A percentile compares a stretch with the other conserved stretches of the same genome.
Conservation (phyloP, 2,113 vertebrate species). For the Hydropotes inermis region DNA sequence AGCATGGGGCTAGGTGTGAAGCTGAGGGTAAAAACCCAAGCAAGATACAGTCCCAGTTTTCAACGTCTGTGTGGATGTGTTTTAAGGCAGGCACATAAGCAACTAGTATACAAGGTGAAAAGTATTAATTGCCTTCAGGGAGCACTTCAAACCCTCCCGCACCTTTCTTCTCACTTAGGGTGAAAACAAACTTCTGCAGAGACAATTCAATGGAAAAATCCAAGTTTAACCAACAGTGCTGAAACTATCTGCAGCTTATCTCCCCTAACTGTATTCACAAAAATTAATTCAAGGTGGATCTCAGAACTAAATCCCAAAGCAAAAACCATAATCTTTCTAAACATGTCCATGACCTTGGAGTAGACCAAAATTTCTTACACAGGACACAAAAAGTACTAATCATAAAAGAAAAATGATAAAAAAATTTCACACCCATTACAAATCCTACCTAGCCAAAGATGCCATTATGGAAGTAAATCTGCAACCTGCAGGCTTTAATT, state of each 20-base stretch:
- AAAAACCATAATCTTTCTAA: background rate
- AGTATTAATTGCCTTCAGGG: background rate
- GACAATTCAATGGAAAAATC: background rate
- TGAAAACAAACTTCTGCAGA: background rate
- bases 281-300: background rate
- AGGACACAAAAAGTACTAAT: background rate
- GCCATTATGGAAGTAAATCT: background rate
- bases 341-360: background rate
- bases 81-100: background rate
- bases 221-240: background rate
- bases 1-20: background rate
- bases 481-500: background rate
- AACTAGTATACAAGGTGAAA: background rate
- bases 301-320: background rate
- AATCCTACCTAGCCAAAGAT: background rate
- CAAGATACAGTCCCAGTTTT: background rate
- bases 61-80: background rate
- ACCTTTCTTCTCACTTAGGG: background rate
- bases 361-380: background rate
- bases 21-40: background rate
- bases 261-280: background rate
- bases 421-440: background rate
- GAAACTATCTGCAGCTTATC: background rate
- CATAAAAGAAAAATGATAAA: background rate
- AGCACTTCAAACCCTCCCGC: background rate